Percentiles rank a stretch among this genome's conserved stretches.
Evolutionary conservation across 2,888 invertebrate genomes (phyloP).

Genomic region (Hypena proboscidalis): DNA sequence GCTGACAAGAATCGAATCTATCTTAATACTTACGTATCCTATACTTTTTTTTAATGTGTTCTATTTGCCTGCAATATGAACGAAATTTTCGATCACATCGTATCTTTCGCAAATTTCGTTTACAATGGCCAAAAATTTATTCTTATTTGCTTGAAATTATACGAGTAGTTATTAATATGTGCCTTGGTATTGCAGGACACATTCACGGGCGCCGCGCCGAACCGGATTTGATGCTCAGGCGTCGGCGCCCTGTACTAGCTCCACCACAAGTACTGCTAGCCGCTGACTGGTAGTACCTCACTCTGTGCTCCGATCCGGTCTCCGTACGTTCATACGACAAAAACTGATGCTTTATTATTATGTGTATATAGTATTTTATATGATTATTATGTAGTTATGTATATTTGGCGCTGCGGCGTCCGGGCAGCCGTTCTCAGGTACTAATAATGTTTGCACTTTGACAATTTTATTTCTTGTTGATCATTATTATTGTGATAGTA

Average conservation of each 20-base stretch:
- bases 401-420: conserved; percentile 50
- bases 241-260: conserved; percentile 47
- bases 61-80: too few relatives aligned
- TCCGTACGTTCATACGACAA: conserved; percentile 36
- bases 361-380: conserved; percentile 73
- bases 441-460: conserved; percentile 50
- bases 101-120: too few relatives aligned
- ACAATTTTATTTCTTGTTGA: conserved; percentile 59
- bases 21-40: too few relatives aligned
- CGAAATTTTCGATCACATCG: too few relatives aligned
- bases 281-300: conserved; percentile 9
- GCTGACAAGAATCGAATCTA: too few relatives aligned
- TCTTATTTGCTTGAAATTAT: too few relatives aligned
- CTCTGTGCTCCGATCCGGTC: conserved; percentile 17
- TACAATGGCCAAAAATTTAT: too few relatives aligned
- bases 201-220: conserved; percentile 66
- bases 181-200: conserved; percentile 61
- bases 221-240: conserved; percentile 77
- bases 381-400: conserved; percentile 54
- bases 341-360: conserved; percentile 48
- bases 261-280: too few relatives aligned
- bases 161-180: neutral
- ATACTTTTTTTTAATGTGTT: too few relatives aligned
- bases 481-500: conserved; percentile 49
- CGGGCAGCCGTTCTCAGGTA: conserved; percentile 35